These are phyloP conservation scores for Peromyscus nudipes DNA, from an alignment of 2,797 vertebrate genomes.

Conservation along the genomic window DNA sequence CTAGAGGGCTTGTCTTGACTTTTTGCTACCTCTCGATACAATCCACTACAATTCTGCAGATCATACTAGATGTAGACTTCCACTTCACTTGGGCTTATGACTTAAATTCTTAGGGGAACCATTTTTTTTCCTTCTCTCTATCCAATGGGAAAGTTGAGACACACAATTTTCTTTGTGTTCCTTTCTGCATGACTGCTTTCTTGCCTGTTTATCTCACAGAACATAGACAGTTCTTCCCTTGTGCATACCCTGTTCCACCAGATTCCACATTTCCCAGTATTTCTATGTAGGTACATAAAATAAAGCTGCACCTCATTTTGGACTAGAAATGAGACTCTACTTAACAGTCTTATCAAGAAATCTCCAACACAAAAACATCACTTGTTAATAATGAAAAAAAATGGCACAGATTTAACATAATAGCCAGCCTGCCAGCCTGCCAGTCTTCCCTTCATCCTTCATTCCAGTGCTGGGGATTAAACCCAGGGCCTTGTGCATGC, in stretches of 20 bases:
- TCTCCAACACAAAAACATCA: neutral
- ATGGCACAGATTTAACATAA: neutral
- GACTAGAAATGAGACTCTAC: neutral
- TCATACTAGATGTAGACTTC: slow-evolving; percentile 7
- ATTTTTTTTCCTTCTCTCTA: neutral
- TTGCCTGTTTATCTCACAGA: neutral
- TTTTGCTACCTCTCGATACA: neutral
- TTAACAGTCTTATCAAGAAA: neutral
- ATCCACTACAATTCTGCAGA: neutral
- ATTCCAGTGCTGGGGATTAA: neutral
- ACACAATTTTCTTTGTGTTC: neutral
- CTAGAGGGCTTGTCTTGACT: neutral
- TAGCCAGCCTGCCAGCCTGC: too few relatives aligned
- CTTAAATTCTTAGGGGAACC: neutral
- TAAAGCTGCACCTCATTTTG: neutral
- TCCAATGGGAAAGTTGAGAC: neutral
- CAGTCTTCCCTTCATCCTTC: neutral
- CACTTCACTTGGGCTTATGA: neutral
- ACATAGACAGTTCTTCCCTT: neutral
- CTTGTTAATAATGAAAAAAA: neutral
- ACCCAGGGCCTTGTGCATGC: neutral
- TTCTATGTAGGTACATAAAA: slow-evolving; percentile 30
- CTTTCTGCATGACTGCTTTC: neutral
- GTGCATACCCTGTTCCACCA: neutral
- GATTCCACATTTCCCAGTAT: neutral